These are phyloP conservation scores for Seriola dumerili DNA, from an alignment of 2,113 vertebrate genomes.

Conservation along the genomic window DNA sequence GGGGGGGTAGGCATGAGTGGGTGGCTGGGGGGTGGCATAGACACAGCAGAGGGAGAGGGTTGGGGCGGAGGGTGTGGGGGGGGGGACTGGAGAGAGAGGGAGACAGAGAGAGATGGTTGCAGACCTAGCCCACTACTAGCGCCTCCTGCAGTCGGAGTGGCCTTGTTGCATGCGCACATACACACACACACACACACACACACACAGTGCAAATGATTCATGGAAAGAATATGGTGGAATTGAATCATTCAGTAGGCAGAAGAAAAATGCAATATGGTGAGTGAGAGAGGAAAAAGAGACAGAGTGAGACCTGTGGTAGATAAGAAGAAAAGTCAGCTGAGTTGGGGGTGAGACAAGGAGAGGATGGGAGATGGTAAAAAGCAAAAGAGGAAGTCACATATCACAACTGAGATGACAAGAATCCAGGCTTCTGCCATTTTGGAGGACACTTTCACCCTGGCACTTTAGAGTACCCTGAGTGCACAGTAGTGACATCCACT, in stretches of 20 bases:
- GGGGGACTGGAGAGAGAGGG: not conserved
- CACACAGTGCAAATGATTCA: constrained; percentile 12
- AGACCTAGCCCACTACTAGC: constrained; percentile 17
- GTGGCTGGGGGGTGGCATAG: not conserved
- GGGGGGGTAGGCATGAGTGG: not conserved
- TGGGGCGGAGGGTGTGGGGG: not conserved
- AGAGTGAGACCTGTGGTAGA: constrained; percentile 5
- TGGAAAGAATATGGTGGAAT: constrained; percentile 14
- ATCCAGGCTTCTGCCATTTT: not conserved
- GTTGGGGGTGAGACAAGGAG: not conserved
- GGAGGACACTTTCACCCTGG: not conserved
- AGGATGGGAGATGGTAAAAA: not conserved
- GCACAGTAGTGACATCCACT: not conserved
- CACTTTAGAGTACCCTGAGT: not conserved
- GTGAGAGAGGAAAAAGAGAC: not conserved
- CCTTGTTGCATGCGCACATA: not conserved
- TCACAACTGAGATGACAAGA: not conserved
- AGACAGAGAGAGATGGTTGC: constrained; percentile 11
- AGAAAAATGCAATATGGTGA: not conserved
- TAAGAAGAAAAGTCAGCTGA: constrained; percentile 1
- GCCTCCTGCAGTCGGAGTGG: constrained; percentile 58
- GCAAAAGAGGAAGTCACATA: not conserved
- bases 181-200: constrained; percentile 1
- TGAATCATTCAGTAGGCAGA: constrained; percentile 19
- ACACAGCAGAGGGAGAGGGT: not conserved